Conservation (phyloP, 2,888 invertebrate species). For the Pyrocoelia pectoralis region DNA sequence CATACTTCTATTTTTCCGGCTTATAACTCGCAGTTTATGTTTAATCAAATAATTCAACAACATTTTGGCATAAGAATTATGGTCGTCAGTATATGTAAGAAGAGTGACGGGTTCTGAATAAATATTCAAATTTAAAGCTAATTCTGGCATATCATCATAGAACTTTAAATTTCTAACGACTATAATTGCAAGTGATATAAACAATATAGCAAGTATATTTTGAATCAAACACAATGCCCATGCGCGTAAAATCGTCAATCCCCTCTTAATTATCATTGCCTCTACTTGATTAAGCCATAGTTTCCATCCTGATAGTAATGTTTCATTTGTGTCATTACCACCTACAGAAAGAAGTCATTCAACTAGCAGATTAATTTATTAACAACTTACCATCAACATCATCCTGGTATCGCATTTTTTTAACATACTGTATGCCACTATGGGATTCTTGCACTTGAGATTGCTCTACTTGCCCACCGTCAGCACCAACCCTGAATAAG, state of each 20-base stretch:
- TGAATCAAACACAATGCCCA: conserved; percentile 66
- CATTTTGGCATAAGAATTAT: background rate
- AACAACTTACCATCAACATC: background rate
- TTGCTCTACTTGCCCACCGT: background rate
- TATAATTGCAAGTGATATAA: conserved; percentile 65
- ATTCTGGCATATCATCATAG: conserved; percentile 59
- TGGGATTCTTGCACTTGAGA: too few relatives aligned
- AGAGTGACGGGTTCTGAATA: conserved; percentile 44
- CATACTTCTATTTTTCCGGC: conserved; percentile 45
- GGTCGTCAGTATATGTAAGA: conserved; percentile 17
- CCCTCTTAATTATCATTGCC: conserved; percentile 38
- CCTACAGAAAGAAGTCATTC: conserved; percentile 36
- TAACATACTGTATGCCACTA: too few relatives aligned
- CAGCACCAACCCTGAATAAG: background rate
- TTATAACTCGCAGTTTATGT: conserved; percentile 18
- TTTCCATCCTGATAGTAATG: conserved; percentile 3
- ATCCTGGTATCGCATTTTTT: too few relatives aligned
- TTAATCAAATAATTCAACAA: background rate
- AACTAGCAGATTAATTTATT: background rate
- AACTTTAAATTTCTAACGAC: conserved; percentile 61
- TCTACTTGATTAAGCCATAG: conserved; percentile 30
- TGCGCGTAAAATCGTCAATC: conserved; percentile 63
- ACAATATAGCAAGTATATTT: conserved; percentile 69
- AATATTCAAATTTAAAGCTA: conserved; percentile 63
- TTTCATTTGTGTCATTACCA: conserved; percentile 31